Base-by-base conservation (phyloP, 2,888 invertebrate genomes). In the Ophion obscuratus region DNA sequence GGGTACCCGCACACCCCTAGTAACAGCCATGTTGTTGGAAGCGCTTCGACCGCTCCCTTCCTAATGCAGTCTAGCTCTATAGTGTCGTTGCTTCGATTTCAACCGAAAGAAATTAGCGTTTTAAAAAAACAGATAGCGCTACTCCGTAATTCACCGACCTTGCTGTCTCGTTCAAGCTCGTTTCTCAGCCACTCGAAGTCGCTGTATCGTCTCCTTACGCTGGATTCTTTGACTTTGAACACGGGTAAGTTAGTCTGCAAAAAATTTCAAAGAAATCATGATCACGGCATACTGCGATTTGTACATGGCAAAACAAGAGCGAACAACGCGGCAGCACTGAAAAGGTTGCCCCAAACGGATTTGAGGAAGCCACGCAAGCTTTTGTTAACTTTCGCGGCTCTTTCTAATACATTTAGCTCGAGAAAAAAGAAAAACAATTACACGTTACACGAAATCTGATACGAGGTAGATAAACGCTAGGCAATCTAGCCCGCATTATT, bases 181-280 rank as follows among this genome's bases (percentile, higher is more conserved):
- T 98, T 99, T 95, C 99, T 97, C 88, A 99, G 95, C 99, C 99
- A 99, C 95, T 99, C 99, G 95, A 99, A 99, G 95, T 99, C 99
- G 95, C 99, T 99, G 95, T 99, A 99, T 94, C 99, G 96, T 93
- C 99, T 96, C 92, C 99, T 96, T 5, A 99, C 99, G 94, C 97
- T 98, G 47, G 99, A 99, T 94, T 99, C 99, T 95, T 99, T 99
- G 84, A 99, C 97, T 96, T 99, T 99, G 95, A 99, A 99, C 89
- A 99, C 99, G 83, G 99, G 99, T 93, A 99, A 96, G 95, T 99
- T 99, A 91, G 99, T 99, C 99, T 99, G 96, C 87, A 97, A 96
- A 89, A 90, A 94, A 93, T 93, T 71, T 4, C 14, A 44, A 44
- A 40, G 17, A 24, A 27, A 10, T 24, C 1, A 27, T 17, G 47